Percentiles rank a stretch among this genome's conserved stretches.
Conservation (phyloP, 2,888 invertebrate species). For the Rapana venosa region DNA sequence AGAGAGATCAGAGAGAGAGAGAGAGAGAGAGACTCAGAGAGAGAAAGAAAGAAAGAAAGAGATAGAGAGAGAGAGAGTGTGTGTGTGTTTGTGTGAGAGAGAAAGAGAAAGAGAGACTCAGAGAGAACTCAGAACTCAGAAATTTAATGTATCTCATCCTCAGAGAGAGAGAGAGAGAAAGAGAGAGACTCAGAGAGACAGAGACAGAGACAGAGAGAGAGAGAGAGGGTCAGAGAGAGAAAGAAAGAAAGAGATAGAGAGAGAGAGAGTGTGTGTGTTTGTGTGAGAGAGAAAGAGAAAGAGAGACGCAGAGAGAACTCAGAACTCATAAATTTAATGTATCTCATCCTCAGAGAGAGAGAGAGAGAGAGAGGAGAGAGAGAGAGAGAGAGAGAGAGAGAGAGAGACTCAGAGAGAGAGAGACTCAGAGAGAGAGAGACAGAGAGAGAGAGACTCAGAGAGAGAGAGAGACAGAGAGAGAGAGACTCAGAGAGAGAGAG, state of each 20-base stretch:
- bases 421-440: constrained; percentile 20
- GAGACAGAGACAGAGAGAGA: neutral
- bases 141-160: no score
- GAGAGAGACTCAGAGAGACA: neutral
- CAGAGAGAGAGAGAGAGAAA: neutral
- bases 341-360: neutral
- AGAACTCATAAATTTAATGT: no score
- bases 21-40: no score
- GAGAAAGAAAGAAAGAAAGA: no score
- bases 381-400: constrained; percentile 11
- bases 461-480: neutral
- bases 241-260: neutral
- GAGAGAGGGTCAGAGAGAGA: neutral
- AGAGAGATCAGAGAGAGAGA: no score
- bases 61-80: no score
- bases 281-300: no score
- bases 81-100: no score
- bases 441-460: neutral
- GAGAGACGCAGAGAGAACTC: no score
- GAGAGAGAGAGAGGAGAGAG: neutral
- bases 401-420: constrained; percentile 28
- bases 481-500: neutral
- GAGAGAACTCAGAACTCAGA: no score
- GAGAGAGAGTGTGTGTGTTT: neutral
- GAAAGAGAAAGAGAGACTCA: no score